A percentile compares a stretch with the other conserved stretches of the same genome.
Evolutionary conservation across 2,113 vertebrate genomes (phyloP).

Genomic region (Nymphicus hollandicus): DNA sequence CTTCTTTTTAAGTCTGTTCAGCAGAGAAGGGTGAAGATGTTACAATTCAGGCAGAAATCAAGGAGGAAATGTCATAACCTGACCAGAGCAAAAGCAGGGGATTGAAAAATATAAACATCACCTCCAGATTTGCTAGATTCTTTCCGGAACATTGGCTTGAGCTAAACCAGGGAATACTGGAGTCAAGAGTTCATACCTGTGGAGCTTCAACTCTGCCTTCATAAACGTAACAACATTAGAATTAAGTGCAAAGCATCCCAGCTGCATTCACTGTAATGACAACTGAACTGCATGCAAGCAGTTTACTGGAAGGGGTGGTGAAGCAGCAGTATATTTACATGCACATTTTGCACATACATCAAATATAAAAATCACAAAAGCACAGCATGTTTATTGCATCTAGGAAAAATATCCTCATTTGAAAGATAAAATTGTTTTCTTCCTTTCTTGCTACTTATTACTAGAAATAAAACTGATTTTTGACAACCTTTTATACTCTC

Average conservation of each 20-base stretch:
- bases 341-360: background rate
- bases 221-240: background rate
- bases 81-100: background rate
- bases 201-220: background rate
- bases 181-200: background rate
- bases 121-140: background rate
- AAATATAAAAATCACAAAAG: background rate
- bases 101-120: background rate
- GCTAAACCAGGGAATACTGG: background rate
- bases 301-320: background rate
- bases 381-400: background rate
- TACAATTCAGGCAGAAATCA: background rate
- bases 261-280: background rate
- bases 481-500: background rate
- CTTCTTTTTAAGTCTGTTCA: background rate
- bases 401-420: background rate
- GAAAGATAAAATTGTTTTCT: background rate
- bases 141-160: background rate
- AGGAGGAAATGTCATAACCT: background rate
- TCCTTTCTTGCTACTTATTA: background rate
- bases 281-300: background rate
- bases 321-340: background rate
- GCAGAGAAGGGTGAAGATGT: background rate
- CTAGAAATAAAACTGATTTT: background rate
- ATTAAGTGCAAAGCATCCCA: background rate